These are phyloP conservation scores for Drosophila oshimai DNA, from an alignment of 1,140 invertebrate genomes.

Conservation along the genomic window DNA sequence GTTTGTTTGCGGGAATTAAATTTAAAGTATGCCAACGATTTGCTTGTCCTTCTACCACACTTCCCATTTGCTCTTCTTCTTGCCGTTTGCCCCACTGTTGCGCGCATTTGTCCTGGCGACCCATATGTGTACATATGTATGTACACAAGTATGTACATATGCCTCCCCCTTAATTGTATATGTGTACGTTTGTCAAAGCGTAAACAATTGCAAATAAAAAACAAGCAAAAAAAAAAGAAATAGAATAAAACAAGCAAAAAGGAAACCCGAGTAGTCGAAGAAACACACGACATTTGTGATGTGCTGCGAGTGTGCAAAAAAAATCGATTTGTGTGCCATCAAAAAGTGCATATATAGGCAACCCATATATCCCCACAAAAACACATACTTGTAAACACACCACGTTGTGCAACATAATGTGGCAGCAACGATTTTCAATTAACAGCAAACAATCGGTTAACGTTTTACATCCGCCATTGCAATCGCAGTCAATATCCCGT, in stretches of 20 bases:
- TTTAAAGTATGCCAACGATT: slow-evolving; percentile 77
- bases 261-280: slow-evolving; percentile 11
- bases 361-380: not conserved
- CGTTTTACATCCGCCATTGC: slow-evolving; percentile 50
- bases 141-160: not conserved
- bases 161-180: slow-evolving; percentile 11
- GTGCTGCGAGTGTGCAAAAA: slow-evolving; percentile 50
- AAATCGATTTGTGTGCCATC: slow-evolving; percentile 79
- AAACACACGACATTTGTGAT: slow-evolving; percentile 31
- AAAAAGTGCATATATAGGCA: slow-evolving; percentile 66
- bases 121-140: slow-evolving; percentile 27
- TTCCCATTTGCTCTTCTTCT: not conserved
- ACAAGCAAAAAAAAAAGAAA: slow-evolving; percentile 16
- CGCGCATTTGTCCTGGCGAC: slow-evolving; percentile 61
- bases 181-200: slow-evolving; percentile 66
- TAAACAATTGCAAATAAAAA: slow-evolving; percentile 79
- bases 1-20: slow-evolving; percentile 72
- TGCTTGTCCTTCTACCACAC: slow-evolving; percentile 39
- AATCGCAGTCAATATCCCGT: slow-evolving; percentile 33
- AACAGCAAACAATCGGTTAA: slow-evolving; percentile 50
- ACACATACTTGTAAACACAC: not conserved
- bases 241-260: slow-evolving; percentile 14
- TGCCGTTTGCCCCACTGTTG: slow-evolving; percentile 66
- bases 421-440: slow-evolving; percentile 64
- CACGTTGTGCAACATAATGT: slow-evolving; percentile 73